Evolutionary conservation across 1,140 invertebrate genomes (phyloP).

Genomic region (Akabosia matsudoensis): DNA sequence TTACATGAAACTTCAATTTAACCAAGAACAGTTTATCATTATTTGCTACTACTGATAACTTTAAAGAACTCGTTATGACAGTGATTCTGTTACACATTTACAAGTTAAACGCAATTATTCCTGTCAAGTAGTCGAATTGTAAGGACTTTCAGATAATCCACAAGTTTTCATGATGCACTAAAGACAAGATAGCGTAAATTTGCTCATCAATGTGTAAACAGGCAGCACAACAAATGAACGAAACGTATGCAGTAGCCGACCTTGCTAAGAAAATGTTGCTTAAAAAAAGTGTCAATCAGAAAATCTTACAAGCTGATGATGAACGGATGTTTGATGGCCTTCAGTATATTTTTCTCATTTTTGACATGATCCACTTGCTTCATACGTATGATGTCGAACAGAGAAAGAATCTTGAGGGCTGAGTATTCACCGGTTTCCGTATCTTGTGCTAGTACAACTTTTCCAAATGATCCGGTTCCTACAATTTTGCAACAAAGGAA

Average conservation of each 20-base stretch:
- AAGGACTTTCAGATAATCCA: no score
- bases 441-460: constrained; percentile 80
- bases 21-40: no score
- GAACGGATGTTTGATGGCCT: constrained; percentile 85
- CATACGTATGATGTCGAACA: constrained; percentile 84
- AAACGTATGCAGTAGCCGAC: not conserved
- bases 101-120: no score
- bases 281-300: constrained; percentile 20
- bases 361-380: constrained; percentile 93
- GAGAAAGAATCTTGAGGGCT: constrained; percentile 87
- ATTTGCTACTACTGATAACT: no score
- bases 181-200: no score
- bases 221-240: no score
- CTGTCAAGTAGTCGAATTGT: no score
- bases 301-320: constrained; percentile 84
- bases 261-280: not conserved
- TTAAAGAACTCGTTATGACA: no score
- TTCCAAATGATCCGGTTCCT: constrained; percentile 92
- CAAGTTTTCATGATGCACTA: no score
- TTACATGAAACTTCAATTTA: not conserved
- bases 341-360: constrained; percentile 87
- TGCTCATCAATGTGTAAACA: no score
- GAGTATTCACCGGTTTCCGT: constrained; percentile 72
- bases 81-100: not conserved
- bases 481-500: constrained; percentile 53